Evolutionary conservation across 2,888 invertebrate genomes (phyloP), one percentile per base, ranked within the genome.

Genomic region (Neria commutata): DNA sequence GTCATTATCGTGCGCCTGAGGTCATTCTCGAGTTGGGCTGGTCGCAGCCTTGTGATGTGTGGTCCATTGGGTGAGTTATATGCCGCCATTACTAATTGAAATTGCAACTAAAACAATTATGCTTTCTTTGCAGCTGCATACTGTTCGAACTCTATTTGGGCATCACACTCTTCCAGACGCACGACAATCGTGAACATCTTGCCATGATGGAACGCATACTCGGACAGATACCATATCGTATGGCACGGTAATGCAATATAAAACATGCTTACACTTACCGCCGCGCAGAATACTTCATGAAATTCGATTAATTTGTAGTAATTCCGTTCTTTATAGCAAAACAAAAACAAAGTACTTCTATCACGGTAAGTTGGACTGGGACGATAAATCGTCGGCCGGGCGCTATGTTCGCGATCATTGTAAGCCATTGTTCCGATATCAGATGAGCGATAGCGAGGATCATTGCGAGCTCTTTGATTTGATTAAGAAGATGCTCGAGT

Each of bases 201-300:
- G 99, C 99, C 69, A 99, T 99, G 98, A 99, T 99, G 99, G 98
- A 99, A 84, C 86, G 98, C 73, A 98, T 99, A 75, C 86, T 99
- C 63, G 98, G 99, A 62, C 91, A 94, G 70, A 90, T 99, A 80
- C 98, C 99, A 54, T 92, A 92, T 84, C 90, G 83, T 65, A 82
- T 82, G 83, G 82, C 82, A 79, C 80, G 97, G 95, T 94, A 83
- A 80, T 81, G 72, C 74, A 78, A 77, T 77, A 76, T 77, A 70
- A 76, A 74, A 70, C 78, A 80, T 67, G 73, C 71, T 79, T 72
- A 71, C 68, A 72, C 64, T 67, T 64, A 53, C 55, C 60, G 62
- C 61, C 64, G 67, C 71, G 68, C 76, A 77, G 78, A 72, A 62
- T 67, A 68, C 66, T 77, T 76, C 78, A 77, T 62, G 69, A 74